A percentile compares a stretch with the other conserved stretches of the same genome.
Conservation (phyloP, 2,888 invertebrate genomes). For the Bimastos eiseni region DNA sequence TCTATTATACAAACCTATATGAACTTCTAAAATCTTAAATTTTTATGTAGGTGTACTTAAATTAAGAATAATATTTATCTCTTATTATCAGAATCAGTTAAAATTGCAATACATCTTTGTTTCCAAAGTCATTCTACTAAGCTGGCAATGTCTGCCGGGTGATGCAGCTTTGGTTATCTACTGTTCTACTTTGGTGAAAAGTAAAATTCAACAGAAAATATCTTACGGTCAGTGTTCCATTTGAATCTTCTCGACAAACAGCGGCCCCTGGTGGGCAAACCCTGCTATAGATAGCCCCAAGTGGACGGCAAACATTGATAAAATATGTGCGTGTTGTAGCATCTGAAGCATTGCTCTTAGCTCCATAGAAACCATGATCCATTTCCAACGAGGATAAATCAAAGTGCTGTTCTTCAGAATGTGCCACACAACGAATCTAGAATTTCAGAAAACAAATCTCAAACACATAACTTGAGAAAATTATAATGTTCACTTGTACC, state of each 20-base stretch:
- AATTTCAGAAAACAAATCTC: neutral
- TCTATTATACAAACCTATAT: too few species aligned
- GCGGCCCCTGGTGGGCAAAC: slow-evolving; percentile 8
- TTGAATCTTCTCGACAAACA: neutral
- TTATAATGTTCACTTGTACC: too few species aligned
- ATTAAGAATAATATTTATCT: too few species aligned
- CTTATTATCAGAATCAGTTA: neutral
- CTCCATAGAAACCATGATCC: neutral
- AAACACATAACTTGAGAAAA: too few species aligned
- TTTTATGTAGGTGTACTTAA: too few species aligned
- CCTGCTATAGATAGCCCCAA: neutral
- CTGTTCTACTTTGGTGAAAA: neutral
- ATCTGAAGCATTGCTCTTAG: neutral
- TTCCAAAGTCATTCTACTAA: neutral
- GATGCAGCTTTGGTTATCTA: neutral
- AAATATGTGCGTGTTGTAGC: neutral
- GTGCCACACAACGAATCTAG: slow-evolving; percentile 21
- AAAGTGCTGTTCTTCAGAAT: slow-evolving; percentile 21
- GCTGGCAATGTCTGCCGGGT: neutral
- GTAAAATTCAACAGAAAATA: neutral
- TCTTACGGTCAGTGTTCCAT: neutral
- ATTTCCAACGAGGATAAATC: neutral
- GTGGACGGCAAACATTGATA: slow-evolving; percentile 19
- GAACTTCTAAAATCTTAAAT: too few species aligned
- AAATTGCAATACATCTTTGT: neutral